A percentile compares a stretch with the other conserved stretches of the same genome.
Conservation (phyloP, 1,140 invertebrate genomes). For the Platorchestia sp. region DNA sequence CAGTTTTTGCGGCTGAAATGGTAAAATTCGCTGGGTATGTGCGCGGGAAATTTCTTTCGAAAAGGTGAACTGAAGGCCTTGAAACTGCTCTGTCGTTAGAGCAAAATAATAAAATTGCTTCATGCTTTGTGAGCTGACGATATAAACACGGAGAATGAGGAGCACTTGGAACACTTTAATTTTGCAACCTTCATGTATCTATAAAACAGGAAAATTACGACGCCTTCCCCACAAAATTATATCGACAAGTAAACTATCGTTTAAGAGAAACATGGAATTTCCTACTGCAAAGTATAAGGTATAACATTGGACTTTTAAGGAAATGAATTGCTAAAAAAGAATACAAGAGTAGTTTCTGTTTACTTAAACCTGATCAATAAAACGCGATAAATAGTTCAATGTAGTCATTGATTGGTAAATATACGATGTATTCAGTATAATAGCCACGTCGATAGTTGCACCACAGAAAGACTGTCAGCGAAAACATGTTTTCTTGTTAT, state of each 20-base stretch:
- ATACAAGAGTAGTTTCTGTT: neutral
- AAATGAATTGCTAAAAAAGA: neutral
- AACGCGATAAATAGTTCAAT: neutral
- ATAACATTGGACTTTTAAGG: neutral
- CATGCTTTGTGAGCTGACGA: neutral
- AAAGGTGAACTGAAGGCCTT: neutral
- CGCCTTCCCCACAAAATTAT: neutral
- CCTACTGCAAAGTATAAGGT: neutral
- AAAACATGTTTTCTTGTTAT: no score
- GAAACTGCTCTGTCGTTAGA: neutral
- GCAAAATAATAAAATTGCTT: neutral
- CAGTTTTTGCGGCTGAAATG: neutral
- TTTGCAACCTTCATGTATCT: neutral
- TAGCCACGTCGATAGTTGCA: no score
- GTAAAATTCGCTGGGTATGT: neutral
- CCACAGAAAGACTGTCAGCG: no score
- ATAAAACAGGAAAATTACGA: neutral
- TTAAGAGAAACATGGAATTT: neutral
- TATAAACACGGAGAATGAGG: neutral
- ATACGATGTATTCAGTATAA: no score
- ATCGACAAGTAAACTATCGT: neutral
- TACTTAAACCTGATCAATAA: neutral
- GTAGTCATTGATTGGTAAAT: no score
- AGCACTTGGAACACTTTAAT: neutral
- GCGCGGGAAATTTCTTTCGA: neutral